Evolutionary conservation across 92 coral and sea anemone genomes (phyloP), one percentile per base, ranked within the genome.

Genomic region (Pocillopora grandis): DNA sequence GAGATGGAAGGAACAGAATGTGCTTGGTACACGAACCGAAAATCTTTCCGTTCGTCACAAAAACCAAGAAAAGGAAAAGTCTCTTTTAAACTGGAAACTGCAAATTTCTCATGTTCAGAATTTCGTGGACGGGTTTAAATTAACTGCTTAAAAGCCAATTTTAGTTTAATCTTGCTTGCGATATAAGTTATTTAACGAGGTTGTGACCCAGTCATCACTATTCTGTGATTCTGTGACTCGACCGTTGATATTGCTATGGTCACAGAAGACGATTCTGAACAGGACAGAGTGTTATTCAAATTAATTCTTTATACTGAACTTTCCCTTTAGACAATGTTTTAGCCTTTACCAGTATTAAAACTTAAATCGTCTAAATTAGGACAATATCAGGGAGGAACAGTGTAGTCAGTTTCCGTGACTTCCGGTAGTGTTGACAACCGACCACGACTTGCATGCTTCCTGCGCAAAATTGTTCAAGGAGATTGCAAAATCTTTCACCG

Each of bases 61-160:
- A 2, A 68, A 48, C 72, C 72, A 68, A 68, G 36, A 19, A 12
- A 6, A 10, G 1, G 16, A 68, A 27, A 66, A 23, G 71, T 17
- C 48, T 68, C 18, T 68, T 27, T 5, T 6, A 68, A 68, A 66
- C 12, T 27, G 11, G 12, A 27, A 23, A 42, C 52, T 7, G 52
- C 33, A 23, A 6, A 33, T 68, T 42, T 13, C 55, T 2, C 27
- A 13, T 33, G 73, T 68, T 35, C 74, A 17, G 74, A 69, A 11
- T 70, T 70, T 15, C 18, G 75, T 13, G 75, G 75, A 70, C 75
- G 42, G 75, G 75, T 70, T 70, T 21, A 55, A 70, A n/a, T 70
- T 33, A 70, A 35, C 57, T 35, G 52, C 16, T 70, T 37, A 70
- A 70, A 70, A 75, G 5, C 62, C 78, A 75, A 62, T 75, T 57